Conservation (phyloP, 2,888 invertebrate species). For the Cyclophora punctaria region DNA sequence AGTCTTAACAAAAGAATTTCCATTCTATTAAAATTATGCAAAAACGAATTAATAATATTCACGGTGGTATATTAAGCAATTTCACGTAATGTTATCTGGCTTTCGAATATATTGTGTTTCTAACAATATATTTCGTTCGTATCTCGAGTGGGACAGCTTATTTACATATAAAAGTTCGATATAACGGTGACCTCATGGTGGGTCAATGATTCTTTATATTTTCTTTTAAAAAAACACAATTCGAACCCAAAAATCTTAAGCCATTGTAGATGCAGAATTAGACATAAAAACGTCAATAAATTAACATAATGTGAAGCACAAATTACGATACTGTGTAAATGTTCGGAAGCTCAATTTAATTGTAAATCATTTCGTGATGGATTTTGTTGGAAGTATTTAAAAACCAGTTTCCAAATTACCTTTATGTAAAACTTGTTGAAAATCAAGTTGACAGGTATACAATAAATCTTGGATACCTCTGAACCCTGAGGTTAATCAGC, state of each 20-base stretch:
- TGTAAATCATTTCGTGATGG: constrained; percentile 23
- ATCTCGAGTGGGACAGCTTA: constrained; percentile 19
- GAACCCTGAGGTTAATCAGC: too few relatives aligned
- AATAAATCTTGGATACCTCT: too few relatives aligned
- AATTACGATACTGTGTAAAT: constrained; percentile 37
- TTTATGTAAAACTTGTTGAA: too few relatives aligned
- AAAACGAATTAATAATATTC: too few relatives aligned
- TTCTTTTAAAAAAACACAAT: constrained; percentile 1
- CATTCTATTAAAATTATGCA: constrained; percentile 2
- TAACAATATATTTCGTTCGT: constrained; percentile 16
- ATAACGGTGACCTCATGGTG: constrained; percentile 32
- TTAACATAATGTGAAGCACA: constrained; percentile 48
- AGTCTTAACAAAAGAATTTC: constrained; percentile 3
- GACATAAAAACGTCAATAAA: constrained; percentile 40
- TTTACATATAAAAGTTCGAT: constrained; percentile 30
- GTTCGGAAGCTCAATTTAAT: constrained; percentile 27
- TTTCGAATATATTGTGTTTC: constrained; percentile 13
- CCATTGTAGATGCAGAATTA: too few relatives aligned
- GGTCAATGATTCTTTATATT: constrained; percentile 36
- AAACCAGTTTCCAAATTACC: too few relatives aligned
- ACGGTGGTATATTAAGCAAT: constrained; percentile 4
- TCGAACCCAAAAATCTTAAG: constrained; percentile 18
- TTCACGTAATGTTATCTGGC: constrained; percentile 11
- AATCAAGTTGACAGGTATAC: too few relatives aligned
- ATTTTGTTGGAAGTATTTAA: constrained; percentile 4